Evolutionary conservation across 2,888 invertebrate genomes (phyloP).

Genomic region (Cotesia congregata): DNA sequence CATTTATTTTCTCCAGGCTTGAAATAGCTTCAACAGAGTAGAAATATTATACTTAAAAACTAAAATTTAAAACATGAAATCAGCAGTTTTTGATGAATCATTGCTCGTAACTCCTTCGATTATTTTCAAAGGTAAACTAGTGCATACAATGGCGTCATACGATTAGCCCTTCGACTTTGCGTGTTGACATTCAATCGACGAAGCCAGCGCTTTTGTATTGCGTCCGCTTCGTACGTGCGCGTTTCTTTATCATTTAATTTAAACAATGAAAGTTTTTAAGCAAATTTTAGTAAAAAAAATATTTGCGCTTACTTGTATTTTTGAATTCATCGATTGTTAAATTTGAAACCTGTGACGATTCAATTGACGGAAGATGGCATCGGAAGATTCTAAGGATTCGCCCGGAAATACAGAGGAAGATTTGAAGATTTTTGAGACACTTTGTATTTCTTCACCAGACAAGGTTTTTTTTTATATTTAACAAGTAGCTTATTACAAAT

Average conservation of each 20-base stretch:
- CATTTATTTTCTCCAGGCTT: too few species aligned
- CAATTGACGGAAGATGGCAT: slow-evolving; percentile 45
- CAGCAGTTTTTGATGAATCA: too few species aligned
- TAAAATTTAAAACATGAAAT: too few species aligned
- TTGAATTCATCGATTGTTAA: neutral
- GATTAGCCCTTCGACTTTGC: slow-evolving; percentile 43
- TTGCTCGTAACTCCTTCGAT: slow-evolving; percentile 49
- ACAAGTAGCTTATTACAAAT: neutral
- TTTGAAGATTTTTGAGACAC: slow-evolving; percentile 81
- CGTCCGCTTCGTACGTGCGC: slow-evolving; percentile 6
- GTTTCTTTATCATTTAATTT: slow-evolving; percentile 21
- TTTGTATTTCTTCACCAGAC: slow-evolving; percentile 74
- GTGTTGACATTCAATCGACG: slow-evolving; percentile 53
- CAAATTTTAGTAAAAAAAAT: too few species aligned
- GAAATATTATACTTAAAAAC: too few species aligned
- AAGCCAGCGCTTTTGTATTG: slow-evolving; percentile 46
- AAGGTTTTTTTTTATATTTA: slow-evolving; percentile 68
- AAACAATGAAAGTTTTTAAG: slow-evolving; percentile 9
- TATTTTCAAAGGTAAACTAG: slow-evolving; percentile 40
- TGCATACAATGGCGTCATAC: slow-evolving; percentile 49
- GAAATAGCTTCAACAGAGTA: too few species aligned
- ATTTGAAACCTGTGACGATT: neutral
- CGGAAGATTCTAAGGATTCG: slow-evolving; percentile 56
- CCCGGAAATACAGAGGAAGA: slow-evolving; percentile 76
- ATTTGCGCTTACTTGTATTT: slow-evolving; percentile 5